Evolutionary conservation across 1,140 invertebrate species (phyloP), one percentile per base, ranked within the genome.

Genomic region (Ganaspis sp.): DNA sequence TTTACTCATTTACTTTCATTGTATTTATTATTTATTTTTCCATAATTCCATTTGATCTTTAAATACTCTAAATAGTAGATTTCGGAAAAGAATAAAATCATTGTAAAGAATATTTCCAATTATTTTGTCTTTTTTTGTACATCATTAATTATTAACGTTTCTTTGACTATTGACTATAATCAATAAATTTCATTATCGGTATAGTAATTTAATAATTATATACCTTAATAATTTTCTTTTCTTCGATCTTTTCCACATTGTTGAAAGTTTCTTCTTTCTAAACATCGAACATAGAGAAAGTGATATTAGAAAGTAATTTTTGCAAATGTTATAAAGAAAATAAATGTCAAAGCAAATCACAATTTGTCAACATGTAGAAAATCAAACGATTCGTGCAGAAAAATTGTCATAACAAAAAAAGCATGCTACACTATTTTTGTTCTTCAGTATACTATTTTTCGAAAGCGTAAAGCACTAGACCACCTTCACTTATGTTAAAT

Each of bases 251-350:
- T 76, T 90, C 92, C 26, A 92, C 88, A 84, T 92, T 91, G 69
- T 91, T 92, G 70, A 91, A 83, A 78, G 89, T 88, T 79, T 92
- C 90, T 73, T 92, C 90, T 37, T 90, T 90, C 86, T 92, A 87
- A 82, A 88, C 84, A 69, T 71, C 74, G 17, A 70, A 64, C 42
- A 42, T 17, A 21, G 78, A 76, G 74, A 78, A 71, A 19, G 73
- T 21, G 75, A 45, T n/a, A 72, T 74, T 69, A n/a, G 34, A 69
- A 17, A 64, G 12, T 12, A 58, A 64, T 15, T 37, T 9, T 17
- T 26, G n/a, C 17, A 17, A 49, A 4, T 17, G 17, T n/a, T 6
- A 49, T 8, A 49, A n/a, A 49, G 8, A 4, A 17, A 49, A 17
- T 17, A 45, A 45, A 45, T 12, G 15, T 15, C 42, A 45, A 15